Evolutionary conservation across 2,797 vertebrate genomes (phyloP).

Genomic region (Tapera naevia): DNA sequence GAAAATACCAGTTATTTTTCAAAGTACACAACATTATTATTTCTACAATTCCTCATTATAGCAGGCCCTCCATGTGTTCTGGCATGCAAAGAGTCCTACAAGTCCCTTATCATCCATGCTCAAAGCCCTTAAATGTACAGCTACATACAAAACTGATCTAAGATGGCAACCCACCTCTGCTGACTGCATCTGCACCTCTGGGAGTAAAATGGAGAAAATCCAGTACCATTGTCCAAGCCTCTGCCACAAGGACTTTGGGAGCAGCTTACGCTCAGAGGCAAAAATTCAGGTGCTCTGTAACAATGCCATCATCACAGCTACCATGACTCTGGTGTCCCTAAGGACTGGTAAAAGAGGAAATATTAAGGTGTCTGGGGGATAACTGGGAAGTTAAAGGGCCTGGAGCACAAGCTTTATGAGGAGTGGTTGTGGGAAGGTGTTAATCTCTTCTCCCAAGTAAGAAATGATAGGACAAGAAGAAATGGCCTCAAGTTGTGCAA

Average conservation of each 20-base stretch:
- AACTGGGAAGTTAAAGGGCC: neutral
- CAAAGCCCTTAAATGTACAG: neutral
- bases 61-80: neutral
- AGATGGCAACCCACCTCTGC: neutral
- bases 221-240: neutral
- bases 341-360: neutral
- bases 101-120: neutral
- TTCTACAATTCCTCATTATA: neutral
- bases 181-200: neutral
- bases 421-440: too few species aligned
- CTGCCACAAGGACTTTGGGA: neutral
- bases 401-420: too few species aligned
- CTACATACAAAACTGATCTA: neutral
- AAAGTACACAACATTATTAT: neutral
- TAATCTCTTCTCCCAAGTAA: too few species aligned
- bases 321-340: rapidly evolving
- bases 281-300: neutral
- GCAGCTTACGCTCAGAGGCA: neutral
- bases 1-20: neutral
- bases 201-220: neutral
- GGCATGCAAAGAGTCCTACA: neutral
- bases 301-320: neutral
- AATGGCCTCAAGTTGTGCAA: too few species aligned
- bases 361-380: rapidly evolving
- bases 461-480: too few species aligned